These are phyloP conservation scores for Lepidurus arcticus DNA, from an alignment of 1,140 invertebrate species.

Conservation along the genomic window DNA sequence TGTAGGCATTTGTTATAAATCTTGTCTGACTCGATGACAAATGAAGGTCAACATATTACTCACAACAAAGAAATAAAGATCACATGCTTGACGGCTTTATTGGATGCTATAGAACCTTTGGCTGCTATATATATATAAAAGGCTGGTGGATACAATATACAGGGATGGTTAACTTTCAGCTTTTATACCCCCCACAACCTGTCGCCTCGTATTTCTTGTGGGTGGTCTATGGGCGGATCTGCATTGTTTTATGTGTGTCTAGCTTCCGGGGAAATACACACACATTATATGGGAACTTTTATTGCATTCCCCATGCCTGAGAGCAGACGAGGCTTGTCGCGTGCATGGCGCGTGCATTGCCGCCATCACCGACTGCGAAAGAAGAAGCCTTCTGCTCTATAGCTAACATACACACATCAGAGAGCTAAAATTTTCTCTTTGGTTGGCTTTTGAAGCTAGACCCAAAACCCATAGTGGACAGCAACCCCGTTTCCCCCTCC, in stretches of 20 bases:
- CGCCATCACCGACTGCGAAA: neutral
- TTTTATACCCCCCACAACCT: neutral
- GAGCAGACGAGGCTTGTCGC: constrained; percentile 1
- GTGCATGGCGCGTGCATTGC: constrained; percentile 18
- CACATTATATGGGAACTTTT: neutral
- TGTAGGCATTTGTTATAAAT: neutral
- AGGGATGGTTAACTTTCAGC: neutral
- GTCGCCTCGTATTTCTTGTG: neutral
- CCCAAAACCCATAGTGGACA: too few relatives aligned
- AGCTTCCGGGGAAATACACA: neutral
- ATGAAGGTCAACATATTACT: neutral
- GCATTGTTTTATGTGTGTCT: neutral
- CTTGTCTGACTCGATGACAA: neutral
- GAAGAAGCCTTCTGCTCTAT: neutral
- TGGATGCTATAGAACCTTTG: neutral
- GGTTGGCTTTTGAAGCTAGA: neutral
- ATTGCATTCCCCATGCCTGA: constrained; percentile 15
- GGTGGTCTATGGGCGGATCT: neutral
- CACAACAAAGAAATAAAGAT: neutral
- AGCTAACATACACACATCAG: neutral
- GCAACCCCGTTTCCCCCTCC: neutral
- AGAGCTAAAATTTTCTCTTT: neutral
- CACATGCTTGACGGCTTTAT: neutral
- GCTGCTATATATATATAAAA: neutral
- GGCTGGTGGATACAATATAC: neutral